These are phyloP conservation scores for Hofmannophila pseudospretella DNA, from an alignment of 2,888 invertebrate species.

Conservation along the genomic window DNA sequence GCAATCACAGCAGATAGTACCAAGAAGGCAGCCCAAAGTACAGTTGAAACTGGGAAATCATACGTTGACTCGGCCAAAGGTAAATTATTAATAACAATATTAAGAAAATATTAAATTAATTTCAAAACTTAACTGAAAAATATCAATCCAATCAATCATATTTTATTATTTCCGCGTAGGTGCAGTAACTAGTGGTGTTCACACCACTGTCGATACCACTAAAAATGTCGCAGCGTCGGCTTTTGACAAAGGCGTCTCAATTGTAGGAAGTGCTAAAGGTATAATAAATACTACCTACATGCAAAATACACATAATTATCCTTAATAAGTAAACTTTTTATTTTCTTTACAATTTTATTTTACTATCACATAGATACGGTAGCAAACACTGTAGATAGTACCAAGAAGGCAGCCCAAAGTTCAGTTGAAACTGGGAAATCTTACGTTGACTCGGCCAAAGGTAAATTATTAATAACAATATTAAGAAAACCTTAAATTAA, in stretches of 20 bases:
- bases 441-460: conserved; percentile 54
- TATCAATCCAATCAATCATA: too few species aligned
- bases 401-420: conserved; percentile 61
- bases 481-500: too few species aligned
- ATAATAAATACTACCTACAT: too few species aligned
- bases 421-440: conserved; percentile 50
- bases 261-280: conserved; percentile 14
- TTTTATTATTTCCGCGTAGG: background rate
- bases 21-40: conserved; percentile 60
- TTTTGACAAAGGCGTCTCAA: conserved; percentile 10
- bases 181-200: background rate
- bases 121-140: background rate
- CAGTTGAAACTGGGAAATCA: conserved; percentile 47
- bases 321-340: too few species aligned
- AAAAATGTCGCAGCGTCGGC: conserved; percentile 13
- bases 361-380: conserved; percentile 46
- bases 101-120: too few species aligned
- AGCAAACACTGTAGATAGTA: conserved; percentile 55
- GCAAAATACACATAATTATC: too few species aligned
- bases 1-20: conserved; percentile 57
- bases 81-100: too few species aligned
- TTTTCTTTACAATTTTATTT: conserved; percentile 18
- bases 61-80: conserved; percentile 57
- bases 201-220: background rate
- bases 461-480: too few species aligned